Evolutionary conservation across 1,140 invertebrate species (phyloP).

Genomic region (Drosophila elegans): DNA sequence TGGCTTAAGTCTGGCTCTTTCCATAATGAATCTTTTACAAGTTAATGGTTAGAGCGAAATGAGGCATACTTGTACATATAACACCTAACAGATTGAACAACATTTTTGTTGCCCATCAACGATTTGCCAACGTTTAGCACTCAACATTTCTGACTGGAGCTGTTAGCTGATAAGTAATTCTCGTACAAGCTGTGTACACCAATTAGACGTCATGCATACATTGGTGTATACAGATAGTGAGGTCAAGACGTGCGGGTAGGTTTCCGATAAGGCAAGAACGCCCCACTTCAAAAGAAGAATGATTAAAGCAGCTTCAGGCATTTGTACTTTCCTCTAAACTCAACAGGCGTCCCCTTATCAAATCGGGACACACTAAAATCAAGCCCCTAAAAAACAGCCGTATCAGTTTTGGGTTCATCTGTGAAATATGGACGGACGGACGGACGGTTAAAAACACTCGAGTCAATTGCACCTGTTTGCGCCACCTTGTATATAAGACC

Average conservation of each 20-base stretch:
- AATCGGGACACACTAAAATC: conserved; percentile 18
- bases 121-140: not conserved
- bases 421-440: conserved; percentile 13
- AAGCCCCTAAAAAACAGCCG: conserved; percentile 4
- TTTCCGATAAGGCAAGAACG: conserved; percentile 25
- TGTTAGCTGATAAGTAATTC: conserved; percentile 8
- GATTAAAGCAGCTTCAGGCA: conserved; percentile 21
- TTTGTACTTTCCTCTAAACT: not conserved
- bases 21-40: not conserved
- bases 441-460: not conserved
- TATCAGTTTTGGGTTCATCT: conserved; percentile 21
- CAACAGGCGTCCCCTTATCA: conserved; percentile 15
- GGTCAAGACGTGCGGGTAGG: conserved; percentile 9
- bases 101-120: not conserved
- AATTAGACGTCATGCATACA: conserved; percentile 7
- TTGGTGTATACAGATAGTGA: not conserved
- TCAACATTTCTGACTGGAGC: not conserved
- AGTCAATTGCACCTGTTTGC: conserved; percentile 33
- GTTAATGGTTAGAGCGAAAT: no score
- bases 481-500: not conserved
- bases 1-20: not conserved
- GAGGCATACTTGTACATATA: no score
- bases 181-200: conserved; percentile 3
- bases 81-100: not conserved
- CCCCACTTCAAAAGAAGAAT: conserved; percentile 12